Conservation (phyloP, 37 sponge, comb jelly and placozoan genomes). For the Mnemiopsis leidyi region DNA sequence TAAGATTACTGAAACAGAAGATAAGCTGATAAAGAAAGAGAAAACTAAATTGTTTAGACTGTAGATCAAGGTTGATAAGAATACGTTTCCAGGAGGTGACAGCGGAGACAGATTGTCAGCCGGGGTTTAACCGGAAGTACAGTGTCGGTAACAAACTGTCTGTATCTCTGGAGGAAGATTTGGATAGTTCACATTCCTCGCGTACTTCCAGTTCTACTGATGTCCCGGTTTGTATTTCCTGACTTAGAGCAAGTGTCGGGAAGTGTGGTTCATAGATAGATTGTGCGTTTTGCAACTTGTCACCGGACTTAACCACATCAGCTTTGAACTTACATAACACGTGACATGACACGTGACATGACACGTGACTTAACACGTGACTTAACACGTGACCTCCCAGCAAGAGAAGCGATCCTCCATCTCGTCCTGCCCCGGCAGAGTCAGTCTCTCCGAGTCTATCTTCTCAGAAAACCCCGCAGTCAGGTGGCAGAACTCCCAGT, state of each 20-base stretch:
- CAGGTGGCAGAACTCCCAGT: background rate
- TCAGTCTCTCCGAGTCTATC: background rate
- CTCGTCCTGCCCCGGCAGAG: background rate
- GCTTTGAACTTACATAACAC: too few species aligned
- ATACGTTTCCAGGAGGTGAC: background rate
- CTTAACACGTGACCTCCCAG: background rate
- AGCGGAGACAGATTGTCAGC: background rate
- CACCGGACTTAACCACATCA: too few species aligned
- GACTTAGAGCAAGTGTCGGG: too few species aligned
- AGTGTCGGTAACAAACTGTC: constrained; percentile 29
- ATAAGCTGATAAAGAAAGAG: too few species aligned
- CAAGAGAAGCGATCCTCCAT: background rate
- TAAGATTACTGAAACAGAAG: too few species aligned
- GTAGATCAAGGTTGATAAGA: too few species aligned
- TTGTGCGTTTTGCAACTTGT: too few species aligned
- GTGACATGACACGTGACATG: too few species aligned
- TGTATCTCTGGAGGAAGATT: background rate
- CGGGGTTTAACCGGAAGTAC: background rate
- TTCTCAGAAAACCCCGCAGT: background rate
- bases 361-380: too few species aligned
- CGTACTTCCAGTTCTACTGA: background rate
- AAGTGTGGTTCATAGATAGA: too few species aligned
- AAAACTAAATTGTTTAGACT: too few species aligned
- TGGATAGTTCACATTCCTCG: background rate
- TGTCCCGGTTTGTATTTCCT: background rate